phyloP scores from a whole-genome alignment of 2,888 invertebrate species.

The Scaeva pyrastri region DNA sequence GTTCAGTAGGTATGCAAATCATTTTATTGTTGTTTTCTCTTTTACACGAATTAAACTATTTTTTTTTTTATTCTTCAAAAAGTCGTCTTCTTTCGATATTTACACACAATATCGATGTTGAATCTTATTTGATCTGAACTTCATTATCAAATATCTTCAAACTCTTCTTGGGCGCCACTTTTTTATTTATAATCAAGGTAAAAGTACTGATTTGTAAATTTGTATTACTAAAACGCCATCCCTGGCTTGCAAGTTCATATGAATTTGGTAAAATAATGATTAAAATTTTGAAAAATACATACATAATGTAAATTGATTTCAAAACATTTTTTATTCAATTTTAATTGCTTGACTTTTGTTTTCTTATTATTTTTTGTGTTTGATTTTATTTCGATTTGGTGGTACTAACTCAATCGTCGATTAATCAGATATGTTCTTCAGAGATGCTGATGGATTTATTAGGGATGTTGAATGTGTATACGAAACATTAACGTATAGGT shows the following conservation, averaged over 20 bases:
- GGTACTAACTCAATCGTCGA: conserved; percentile 66
- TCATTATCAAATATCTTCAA: too few relatives aligned
- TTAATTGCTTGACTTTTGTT: conserved; percentile 14
- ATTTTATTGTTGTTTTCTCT: too few relatives aligned
- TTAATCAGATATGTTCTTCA: conserved; percentile 75
- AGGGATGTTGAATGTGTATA: conserved; percentile 72
- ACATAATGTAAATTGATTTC: conserved; percentile 51
- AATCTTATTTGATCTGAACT: too few relatives aligned
- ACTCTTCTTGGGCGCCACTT: too few relatives aligned
- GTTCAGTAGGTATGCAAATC: too few relatives aligned
- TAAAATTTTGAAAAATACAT: neutral
- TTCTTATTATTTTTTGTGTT: neutral
- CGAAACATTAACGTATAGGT: too few relatives aligned
- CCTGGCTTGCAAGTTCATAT: neutral
- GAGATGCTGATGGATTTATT: conserved; percentile 76
- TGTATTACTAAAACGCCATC: neutral
- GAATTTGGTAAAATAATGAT: neutral
- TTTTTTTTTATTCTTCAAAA: too few relatives aligned
- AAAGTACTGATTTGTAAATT: neutral
- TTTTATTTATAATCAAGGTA: too few relatives aligned
- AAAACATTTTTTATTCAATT: conserved; percentile 21
- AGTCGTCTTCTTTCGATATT: too few relatives aligned
- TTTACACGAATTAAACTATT: too few relatives aligned
- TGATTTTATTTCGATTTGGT: conserved; percentile 26
- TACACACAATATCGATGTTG: too few relatives aligned